These are phyloP conservation scores for Corythornis madagascariensis DNA, from an alignment of 2,113 vertebrate species.

Conservation along the genomic window DNA sequence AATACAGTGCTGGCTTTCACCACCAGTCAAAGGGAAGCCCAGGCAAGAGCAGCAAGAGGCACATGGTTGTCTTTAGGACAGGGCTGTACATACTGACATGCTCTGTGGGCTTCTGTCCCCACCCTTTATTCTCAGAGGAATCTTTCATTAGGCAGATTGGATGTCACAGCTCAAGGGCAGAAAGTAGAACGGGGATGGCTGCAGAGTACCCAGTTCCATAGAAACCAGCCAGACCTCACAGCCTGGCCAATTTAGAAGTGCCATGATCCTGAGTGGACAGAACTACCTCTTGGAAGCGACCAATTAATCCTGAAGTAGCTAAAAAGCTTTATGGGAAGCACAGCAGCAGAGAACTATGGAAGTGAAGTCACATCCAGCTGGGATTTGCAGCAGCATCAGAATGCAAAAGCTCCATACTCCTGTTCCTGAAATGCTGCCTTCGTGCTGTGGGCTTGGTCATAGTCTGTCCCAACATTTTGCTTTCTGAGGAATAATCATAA, in stretches of 20 bases:
- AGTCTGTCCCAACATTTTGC: background rate
- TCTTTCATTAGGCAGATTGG: background rate
- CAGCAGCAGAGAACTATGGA: background rate
- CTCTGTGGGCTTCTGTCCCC: background rate
- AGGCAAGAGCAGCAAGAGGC: background rate
- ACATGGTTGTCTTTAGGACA: background rate
- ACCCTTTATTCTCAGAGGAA: background rate
- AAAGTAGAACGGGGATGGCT: background rate
- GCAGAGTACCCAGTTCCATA: background rate
- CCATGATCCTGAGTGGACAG: background rate
- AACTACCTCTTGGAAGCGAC: background rate
- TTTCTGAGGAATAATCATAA: slow-evolving; percentile 6
- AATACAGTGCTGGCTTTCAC: slow-evolving; percentile 35
- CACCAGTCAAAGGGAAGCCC: slow-evolving; percentile 12
- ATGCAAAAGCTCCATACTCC: background rate
- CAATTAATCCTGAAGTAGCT: background rate
- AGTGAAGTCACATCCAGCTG: background rate
- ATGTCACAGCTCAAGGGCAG: background rate
- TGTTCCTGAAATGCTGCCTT: background rate
- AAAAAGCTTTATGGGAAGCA: background rate
- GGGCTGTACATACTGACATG: background rate
- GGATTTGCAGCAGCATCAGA: background rate
- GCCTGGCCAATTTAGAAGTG: background rate
- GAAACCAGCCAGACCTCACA: background rate
- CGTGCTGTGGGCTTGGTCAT: background rate